Conservation (phyloP, 2,797 vertebrate genomes). For the Aldrovandia affinis region DNA sequence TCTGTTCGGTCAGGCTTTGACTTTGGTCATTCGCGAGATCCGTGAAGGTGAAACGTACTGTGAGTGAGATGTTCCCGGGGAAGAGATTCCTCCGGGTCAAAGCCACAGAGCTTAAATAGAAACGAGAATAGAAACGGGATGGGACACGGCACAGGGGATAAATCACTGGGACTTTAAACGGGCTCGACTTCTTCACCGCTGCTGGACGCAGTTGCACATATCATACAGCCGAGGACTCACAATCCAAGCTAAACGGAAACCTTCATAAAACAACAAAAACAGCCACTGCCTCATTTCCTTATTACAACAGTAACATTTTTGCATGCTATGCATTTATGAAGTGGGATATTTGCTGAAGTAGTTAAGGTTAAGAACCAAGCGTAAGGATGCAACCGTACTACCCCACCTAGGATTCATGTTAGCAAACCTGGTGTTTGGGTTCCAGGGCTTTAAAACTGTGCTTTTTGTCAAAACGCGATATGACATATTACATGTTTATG, state of each 20-base stretch:
- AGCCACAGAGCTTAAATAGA: background rate
- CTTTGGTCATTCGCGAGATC: background rate
- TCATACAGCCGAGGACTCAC: background rate
- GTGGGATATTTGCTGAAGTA: background rate
- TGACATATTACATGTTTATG: too few relatives aligned
- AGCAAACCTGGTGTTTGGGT: background rate
- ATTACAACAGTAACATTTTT: background rate
- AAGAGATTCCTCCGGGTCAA: background rate
- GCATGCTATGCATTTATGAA: background rate
- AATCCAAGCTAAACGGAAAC: constrained; percentile 10
- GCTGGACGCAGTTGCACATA: background rate
- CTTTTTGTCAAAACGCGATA: too few relatives aligned
- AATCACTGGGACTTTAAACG: background rate
- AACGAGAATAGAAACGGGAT: background rate
- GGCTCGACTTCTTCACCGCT: background rate
- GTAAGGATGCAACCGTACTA: background rate
- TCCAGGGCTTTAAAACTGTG: too few relatives aligned
- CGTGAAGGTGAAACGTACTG: background rate
- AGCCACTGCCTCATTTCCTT: background rate
- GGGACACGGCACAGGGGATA: background rate
- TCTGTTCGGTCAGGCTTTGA: background rate
- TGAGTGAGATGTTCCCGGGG: background rate
- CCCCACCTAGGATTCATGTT: background rate
- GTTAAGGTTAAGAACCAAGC: background rate
- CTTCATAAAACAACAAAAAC: background rate